A percentile compares a stretch with the other conserved stretches of the same genome.
Evolutionary conservation across 2,113 vertebrate genomes (phyloP).

Genomic region (Myiagra hebetior): DNA sequence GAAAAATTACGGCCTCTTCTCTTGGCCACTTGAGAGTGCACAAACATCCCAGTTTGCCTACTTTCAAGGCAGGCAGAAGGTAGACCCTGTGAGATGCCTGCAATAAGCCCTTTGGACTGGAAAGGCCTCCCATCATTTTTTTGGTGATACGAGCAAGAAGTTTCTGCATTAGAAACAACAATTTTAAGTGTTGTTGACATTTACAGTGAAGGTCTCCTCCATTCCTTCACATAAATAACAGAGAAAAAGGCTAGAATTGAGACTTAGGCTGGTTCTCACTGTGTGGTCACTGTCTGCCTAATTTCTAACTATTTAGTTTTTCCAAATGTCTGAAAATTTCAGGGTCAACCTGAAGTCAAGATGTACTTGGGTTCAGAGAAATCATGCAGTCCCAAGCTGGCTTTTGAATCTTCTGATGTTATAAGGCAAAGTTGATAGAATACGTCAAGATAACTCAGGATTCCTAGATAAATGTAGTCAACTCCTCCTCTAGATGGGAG

Average conservation of each 20-base stretch:
- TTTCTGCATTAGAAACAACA: slow-evolving; percentile 3
- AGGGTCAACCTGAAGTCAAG: slow-evolving; percentile 44
- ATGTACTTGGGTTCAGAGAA: neutral
- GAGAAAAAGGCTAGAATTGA: neutral
- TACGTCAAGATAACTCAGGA: neutral
- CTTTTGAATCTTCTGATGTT: neutral
- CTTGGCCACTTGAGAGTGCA: neutral
- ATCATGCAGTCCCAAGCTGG: neutral
- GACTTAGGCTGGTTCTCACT: slow-evolving; percentile 6
- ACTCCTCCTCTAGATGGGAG: neutral
- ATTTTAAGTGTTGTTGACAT: slow-evolving; percentile 26
- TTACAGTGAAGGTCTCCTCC: neutral
- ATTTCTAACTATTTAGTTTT: slow-evolving; percentile 37
- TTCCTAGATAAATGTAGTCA: neutral
- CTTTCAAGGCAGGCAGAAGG: neutral
- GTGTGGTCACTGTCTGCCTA: slow-evolving; percentile 34
- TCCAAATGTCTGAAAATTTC: slow-evolving; percentile 12
- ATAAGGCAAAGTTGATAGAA: neutral
- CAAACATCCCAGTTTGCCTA: neutral
- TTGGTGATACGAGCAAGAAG: neutral
- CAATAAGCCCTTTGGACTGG: neutral
- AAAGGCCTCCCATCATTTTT: neutral
- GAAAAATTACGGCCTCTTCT: neutral
- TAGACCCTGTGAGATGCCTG: neutral
- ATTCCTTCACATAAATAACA: slow-evolving; percentile 15